Base-by-base conservation (phyloP, 37 sponge, comb jelly and placozoan species). In the Eunapius fragilis region DNA sequence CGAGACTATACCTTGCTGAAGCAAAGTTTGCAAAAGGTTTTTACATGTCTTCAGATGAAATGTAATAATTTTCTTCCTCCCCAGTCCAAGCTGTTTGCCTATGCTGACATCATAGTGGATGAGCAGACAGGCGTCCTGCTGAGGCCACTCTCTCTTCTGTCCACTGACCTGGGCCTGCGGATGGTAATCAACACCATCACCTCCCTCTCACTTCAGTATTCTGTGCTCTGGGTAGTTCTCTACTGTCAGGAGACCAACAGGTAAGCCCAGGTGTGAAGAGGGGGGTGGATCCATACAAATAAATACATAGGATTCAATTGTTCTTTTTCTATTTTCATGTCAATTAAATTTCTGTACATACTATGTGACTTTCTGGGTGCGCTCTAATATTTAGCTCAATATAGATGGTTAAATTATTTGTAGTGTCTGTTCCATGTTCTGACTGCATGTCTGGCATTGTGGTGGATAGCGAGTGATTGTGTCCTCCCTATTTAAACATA, bases 41-140 rank as follows among this genome's bases (percentile, higher is more conserved):
- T 10, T 27, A 3, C 5, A 7, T 80, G 32, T 80, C 0, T 26
- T 0, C 17, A 33, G 0, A 10, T 80, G 33, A 0, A 80, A 67
- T 31, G 25, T 24, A 67, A 14, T 31, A 36, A 2, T 31, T 31
- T 0, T 11, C 34, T 5, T 68, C 28, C 23, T 80, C 13, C 67
- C 68, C 31, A 80, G 80, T 24, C 69, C 67, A 28, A 32, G 13
- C 5, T 41, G 25, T 17, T 48, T 67, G 70, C 24, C 31, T 85
- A 82, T 79, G 91, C 86, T 34, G 94, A 94, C 47, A 31, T 94
- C 26, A 77, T 84, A 10, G 35, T 90, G 10, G 91, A 90, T 37
- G 49, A 81, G 28, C 24, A 34, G 13, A 33, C 78, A n/a, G 94
- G 94, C 37, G 30, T 87, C 11, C 37, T 94, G n/a, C 67, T 94